phyloP scores from a whole-genome alignment of 2,888 invertebrate species.

The Kuschelorhynchus macadamiae region DNA sequence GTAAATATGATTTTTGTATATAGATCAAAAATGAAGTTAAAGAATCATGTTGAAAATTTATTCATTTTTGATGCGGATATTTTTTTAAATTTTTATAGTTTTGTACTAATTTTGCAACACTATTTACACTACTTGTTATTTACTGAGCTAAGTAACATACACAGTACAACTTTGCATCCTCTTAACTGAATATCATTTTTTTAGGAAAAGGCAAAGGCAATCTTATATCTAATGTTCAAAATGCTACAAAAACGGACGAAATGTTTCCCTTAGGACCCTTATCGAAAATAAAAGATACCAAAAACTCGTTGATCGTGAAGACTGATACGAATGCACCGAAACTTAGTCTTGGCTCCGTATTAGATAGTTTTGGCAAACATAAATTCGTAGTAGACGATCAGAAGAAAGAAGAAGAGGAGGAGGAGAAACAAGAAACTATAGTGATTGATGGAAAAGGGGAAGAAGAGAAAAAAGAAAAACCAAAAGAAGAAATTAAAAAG shows the following conservation, averaged over 20 bases:
- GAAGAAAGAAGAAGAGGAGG: conserved; percentile 65
- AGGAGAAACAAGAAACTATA: neutral
- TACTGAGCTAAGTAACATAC: too few species aligned
- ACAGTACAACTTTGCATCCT: too few species aligned
- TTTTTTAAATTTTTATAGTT: too few species aligned
- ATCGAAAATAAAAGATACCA: conserved; percentile 74
- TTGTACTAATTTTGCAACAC: too few species aligned
- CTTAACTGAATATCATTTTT: too few species aligned
- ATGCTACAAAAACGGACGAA: conserved; percentile 74
- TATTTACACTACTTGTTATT: too few species aligned
- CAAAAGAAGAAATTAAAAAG: conserved; percentile 40
- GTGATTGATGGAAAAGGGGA: neutral
- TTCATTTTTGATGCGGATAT: too few species aligned
- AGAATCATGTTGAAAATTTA: too few species aligned
- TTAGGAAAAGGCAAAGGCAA: conserved; percentile 92
- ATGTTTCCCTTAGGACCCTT: conserved; percentile 71
- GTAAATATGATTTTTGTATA: too few species aligned
- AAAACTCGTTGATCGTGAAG: conserved; percentile 73
- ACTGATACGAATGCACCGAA: conserved; percentile 82
- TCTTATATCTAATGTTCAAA: conserved; percentile 79
- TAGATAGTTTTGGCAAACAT: conserved; percentile 81
- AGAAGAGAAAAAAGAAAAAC: conserved; percentile 5
- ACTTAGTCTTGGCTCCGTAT: conserved; percentile 86
- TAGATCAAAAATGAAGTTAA: too few species aligned
- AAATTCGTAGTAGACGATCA: conserved; percentile 73